These are phyloP conservation scores for Spongilla lacustris DNA, from an alignment of 37 sponge, comb jelly and placozoan genomes.

Conservation along the genomic window DNA sequence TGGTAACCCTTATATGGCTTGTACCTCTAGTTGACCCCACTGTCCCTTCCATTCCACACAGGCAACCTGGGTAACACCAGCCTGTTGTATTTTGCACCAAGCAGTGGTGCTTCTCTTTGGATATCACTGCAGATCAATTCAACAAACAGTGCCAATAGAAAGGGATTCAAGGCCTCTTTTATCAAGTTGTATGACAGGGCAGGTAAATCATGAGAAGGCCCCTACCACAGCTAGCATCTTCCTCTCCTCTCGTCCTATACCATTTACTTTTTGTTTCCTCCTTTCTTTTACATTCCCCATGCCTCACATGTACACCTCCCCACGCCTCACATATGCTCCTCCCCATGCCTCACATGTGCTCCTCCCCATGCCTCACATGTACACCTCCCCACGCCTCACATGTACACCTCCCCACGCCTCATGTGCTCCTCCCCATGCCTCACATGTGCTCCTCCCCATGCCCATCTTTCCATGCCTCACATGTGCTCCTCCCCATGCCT, in stretches of 20 bases:
- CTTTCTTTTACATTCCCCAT: no score
- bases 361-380: no score
- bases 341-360: no score
- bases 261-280: background rate
- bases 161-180: constrained; percentile 46
- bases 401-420: no score
- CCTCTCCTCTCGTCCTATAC: background rate
- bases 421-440: no score
- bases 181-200: constrained; percentile 36
- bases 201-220: background rate
- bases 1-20: background rate
- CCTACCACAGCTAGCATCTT: no score
- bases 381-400: no score
- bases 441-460: no score
- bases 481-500: no score
- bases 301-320: no score
- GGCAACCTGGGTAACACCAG: background rate
- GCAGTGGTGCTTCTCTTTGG: background rate
- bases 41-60: background rate
- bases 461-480: no score
- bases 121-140: constrained; percentile 17
- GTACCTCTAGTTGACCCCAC: background rate
- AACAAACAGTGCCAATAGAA: background rate
- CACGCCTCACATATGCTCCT: no score
- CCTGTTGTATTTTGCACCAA: background rate